phyloP scores from a whole-genome alignment of 2,888 invertebrate species.

The Pollenia angustigena region DNA sequence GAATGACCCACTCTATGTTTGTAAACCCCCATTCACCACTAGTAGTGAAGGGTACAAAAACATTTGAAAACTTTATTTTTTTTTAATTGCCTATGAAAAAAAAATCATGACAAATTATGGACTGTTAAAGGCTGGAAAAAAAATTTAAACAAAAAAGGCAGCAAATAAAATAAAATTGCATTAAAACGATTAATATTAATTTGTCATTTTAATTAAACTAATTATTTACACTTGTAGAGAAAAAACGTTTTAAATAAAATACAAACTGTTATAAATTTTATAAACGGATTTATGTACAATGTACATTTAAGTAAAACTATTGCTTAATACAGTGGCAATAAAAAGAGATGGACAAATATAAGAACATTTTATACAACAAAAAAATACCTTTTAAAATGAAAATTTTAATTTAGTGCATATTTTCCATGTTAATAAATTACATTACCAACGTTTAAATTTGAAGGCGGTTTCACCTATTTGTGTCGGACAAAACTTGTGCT shows the following conservation, averaged over 20 bases:
- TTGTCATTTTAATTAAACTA: constrained; percentile 70
- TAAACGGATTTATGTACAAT: neutral
- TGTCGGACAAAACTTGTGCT: too few relatives aligned
- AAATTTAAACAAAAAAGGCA: constrained; percentile 1
- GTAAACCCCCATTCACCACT: too few relatives aligned
- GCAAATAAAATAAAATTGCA: constrained; percentile 20
- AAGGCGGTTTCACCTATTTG: too few relatives aligned
- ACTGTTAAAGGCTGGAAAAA: constrained; percentile 9
- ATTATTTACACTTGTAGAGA: constrained; percentile 55
- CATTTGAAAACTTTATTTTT: too few relatives aligned
- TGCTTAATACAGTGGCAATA: neutral
- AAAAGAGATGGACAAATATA: neutral
- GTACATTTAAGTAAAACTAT: neutral
- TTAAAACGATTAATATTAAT: constrained; percentile 61
- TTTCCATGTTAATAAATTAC: too few relatives aligned
- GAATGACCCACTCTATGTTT: too few relatives aligned
- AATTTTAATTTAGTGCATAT: too few relatives aligned
- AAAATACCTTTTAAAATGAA: too few relatives aligned
- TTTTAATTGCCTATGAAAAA: neutral
- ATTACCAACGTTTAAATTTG: too few relatives aligned
- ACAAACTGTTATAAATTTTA: constrained; percentile 43
- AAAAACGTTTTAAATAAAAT: constrained; percentile 27
- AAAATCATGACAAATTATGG: constrained; percentile 8
- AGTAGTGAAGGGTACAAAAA: too few relatives aligned
- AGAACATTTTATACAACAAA: too few relatives aligned